Percentiles rank a stretch among this genome's conserved stretches.
phyloP scores from a whole-genome alignment of 2,113 vertebrate genomes.

The Poeciliopsis retropinna region DNA sequence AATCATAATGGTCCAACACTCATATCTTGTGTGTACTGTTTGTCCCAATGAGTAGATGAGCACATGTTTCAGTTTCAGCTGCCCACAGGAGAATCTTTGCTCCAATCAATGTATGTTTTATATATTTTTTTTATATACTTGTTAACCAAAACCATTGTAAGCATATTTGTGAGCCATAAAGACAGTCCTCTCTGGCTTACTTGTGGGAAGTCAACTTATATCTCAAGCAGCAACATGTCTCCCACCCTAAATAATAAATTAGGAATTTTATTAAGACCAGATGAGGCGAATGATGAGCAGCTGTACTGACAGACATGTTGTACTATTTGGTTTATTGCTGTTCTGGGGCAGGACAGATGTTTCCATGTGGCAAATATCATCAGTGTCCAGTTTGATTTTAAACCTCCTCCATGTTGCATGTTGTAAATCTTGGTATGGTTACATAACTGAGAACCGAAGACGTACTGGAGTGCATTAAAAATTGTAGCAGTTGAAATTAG shows the following conservation, averaged over 20 bases:
- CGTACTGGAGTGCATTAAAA: neutral
- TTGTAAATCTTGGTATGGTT: constrained; percentile 12
- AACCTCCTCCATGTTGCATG: constrained; percentile 9
- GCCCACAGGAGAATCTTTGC: constrained; percentile 37
- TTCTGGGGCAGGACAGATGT: constrained; percentile 46
- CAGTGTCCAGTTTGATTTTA: constrained; percentile 31
- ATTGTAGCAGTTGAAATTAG: neutral
- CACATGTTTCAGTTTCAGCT: neutral
- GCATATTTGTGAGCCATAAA: constrained; percentile 27
- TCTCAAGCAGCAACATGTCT: constrained; percentile 36
- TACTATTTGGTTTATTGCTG: constrained; percentile 28
- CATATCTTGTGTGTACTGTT: constrained; percentile 14
- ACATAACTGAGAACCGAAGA: neutral
- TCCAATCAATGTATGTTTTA: constrained; percentile 31
- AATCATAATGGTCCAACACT: constrained; percentile 40
- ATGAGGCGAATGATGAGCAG: constrained; percentile 42
- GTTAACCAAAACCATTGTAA: constrained; percentile 52
- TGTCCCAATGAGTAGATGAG: constrained; percentile 46
- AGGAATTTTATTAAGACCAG: constrained; percentile 37
- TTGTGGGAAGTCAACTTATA: constrained; percentile 43
- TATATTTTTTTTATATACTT: constrained; percentile 68
- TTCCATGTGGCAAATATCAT: constrained; percentile 41
- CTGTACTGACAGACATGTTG: constrained; percentile 30
- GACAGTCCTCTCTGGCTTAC: constrained; percentile 68
- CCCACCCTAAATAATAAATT: constrained; percentile 51